These are phyloP conservation scores for Phlogophora meticulosa DNA, from an alignment of 2,888 invertebrate species.

Conservation along the genomic window DNA sequence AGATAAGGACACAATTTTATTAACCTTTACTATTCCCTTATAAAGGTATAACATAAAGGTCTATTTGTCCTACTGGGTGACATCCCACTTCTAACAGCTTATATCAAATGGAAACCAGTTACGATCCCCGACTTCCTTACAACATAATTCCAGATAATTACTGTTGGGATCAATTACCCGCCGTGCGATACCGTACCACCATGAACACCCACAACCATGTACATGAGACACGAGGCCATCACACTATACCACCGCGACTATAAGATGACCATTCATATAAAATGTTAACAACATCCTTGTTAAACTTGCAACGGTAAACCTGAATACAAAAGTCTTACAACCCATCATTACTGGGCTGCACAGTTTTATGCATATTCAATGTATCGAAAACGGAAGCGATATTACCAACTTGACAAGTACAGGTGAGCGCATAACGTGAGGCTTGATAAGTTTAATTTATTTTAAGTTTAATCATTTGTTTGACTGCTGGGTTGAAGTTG, in stretches of 20 bases:
- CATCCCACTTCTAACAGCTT: constrained; percentile 6
- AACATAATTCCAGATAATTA: constrained; percentile 34
- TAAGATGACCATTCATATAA: not conserved
- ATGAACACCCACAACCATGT: not conserved
- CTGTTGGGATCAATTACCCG: constrained; percentile 20
- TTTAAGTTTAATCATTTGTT: constrained; percentile 1
- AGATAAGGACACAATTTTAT: not conserved
- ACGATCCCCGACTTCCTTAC: constrained; percentile 15
- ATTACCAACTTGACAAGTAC: constrained; percentile 66
- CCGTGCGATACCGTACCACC: constrained; percentile 24
- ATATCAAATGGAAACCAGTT: constrained; percentile 15
- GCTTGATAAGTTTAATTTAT: constrained; percentile 19
- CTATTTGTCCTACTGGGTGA: constrained; percentile 2
- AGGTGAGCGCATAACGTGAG: constrained; percentile 32
- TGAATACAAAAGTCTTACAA: constrained; percentile 48
- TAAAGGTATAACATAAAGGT: too few relatives aligned
- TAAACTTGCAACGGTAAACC: constrained; percentile 47
- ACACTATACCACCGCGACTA: too few relatives aligned
- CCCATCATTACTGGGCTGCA: constrained; percentile 60
- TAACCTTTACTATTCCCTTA: not conserved
- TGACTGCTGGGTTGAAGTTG: constrained; percentile 17
- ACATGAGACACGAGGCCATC: too few relatives aligned
- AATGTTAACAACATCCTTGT: constrained; percentile 25
- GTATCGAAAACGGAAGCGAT: constrained; percentile 66
- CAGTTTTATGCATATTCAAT: constrained; percentile 69